Percentiles rank a stretch among this genome's conserved stretches.
Conservation (phyloP, 1,140 invertebrate species). For the Semibalanus balanoides region DNA sequence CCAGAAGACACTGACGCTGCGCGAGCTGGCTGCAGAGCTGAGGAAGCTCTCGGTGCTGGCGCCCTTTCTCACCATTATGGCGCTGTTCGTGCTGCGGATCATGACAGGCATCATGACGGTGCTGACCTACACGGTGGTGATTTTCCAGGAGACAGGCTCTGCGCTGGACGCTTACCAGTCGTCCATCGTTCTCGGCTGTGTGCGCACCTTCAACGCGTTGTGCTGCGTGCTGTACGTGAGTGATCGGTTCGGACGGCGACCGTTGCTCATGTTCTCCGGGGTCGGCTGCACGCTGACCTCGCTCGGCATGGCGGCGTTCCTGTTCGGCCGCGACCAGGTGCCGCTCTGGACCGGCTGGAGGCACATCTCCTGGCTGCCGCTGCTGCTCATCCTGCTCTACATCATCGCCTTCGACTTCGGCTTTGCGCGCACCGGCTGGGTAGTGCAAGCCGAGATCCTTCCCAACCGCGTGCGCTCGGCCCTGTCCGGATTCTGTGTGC, state of each 20-base stretch:
- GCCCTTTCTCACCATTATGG: background rate
- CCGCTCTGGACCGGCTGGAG: background rate
- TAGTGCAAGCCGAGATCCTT: background rate
- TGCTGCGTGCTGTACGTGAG: background rate
- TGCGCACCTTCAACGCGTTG: background rate
- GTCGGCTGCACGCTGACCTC: background rate
- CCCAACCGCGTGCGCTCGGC: background rate
- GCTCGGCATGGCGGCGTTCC: background rate
- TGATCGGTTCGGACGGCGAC: background rate
- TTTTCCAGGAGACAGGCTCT: background rate
- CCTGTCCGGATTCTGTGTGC: background rate
- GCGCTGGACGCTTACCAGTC: background rate
- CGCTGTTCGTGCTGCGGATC: background rate
- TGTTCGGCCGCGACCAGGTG: background rate
- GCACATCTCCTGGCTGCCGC: background rate
- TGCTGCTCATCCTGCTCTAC: background rate
- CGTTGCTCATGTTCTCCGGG: background rate
- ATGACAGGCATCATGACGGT: background rate
- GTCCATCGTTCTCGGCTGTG: background rate
- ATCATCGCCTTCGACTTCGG: background rate
- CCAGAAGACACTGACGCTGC: too few species aligned
- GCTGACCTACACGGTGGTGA: background rate
- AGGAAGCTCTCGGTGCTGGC: background rate
- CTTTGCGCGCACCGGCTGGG: conserved; percentile 1
- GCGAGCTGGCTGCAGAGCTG: too few species aligned